These are phyloP conservation scores for Parauchenoglanis punctatus DNA, from an alignment of 2,797 vertebrate species.

Conservation along the genomic window DNA sequence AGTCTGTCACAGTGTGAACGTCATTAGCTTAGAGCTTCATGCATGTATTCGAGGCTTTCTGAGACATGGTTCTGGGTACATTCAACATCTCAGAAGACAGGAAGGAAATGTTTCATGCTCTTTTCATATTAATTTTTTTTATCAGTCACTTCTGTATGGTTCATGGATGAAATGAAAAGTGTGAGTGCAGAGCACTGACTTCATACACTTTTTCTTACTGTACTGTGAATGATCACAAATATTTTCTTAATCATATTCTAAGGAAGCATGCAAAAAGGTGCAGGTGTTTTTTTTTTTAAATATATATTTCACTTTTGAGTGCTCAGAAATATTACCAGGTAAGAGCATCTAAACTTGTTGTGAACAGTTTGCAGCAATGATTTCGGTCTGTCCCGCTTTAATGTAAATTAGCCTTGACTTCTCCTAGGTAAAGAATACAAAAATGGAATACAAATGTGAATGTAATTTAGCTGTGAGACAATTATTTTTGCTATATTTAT, in stretches of 20 bases:
- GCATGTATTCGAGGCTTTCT: slow-evolving; percentile 34
- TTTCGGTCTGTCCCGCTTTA: neutral
- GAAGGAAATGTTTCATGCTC: slow-evolving; percentile 33
- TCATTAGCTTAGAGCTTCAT: slow-evolving; percentile 31
- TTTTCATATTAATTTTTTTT: slow-evolving; percentile 16
- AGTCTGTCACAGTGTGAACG: slow-evolving; percentile 27
- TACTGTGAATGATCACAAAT: slow-evolving; percentile 15
- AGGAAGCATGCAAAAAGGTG: slow-evolving; percentile 31
- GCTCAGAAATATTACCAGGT: slow-evolving; percentile 1
- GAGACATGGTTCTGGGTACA: slow-evolving; percentile 8
- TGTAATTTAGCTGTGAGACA: neutral
- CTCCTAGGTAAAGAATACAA: neutral
- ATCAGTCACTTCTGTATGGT: neutral
- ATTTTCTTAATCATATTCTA: slow-evolving; percentile 13
- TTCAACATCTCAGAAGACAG: slow-evolving; percentile 25
- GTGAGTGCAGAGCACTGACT: neutral
- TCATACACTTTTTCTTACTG: slow-evolving; percentile 18
- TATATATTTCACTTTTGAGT: neutral
- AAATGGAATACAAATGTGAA: neutral
- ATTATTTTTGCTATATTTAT: neutral
- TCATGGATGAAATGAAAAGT: slow-evolving; percentile 19
- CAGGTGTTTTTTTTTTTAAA: slow-evolving; percentile 28
- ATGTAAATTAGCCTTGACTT: neutral
- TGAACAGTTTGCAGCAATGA: neutral
- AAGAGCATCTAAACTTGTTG: neutral